Conservation (phyloP, 2,113 vertebrate genomes). For the Pipra filicauda region DNA sequence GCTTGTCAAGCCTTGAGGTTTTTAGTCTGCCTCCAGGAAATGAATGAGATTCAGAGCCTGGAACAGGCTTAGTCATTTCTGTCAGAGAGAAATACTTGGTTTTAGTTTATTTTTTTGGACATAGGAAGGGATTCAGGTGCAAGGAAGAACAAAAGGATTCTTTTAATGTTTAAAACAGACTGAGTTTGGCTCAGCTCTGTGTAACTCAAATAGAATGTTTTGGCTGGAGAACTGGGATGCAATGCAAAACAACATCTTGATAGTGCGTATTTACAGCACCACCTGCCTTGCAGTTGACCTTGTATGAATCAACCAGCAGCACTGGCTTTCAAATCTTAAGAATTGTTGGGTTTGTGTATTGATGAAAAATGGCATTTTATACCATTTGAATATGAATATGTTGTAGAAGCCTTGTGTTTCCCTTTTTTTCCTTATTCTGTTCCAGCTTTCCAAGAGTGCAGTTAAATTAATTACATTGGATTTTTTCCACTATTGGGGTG, state of each 20-base stretch:
- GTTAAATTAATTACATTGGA: not conserved
- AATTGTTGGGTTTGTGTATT: not conserved
- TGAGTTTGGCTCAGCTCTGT: not conserved
- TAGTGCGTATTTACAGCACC: not conserved
- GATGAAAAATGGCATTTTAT: not conserved
- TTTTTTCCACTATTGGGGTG: not conserved
- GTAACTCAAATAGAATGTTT: not conserved
- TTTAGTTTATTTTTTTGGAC: conserved; percentile 41
- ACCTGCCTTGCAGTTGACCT: not conserved
- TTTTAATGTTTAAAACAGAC: conserved; percentile 43
- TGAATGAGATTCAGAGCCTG: conserved; percentile 5
- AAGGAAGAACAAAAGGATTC: conserved; percentile 46
- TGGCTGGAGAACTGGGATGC: not conserved
- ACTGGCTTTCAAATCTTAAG: not conserved
- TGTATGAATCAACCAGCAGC: not conserved
- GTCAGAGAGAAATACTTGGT: conserved; percentile 37
- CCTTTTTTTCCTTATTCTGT: not conserved
- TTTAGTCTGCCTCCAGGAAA: conserved; percentile 47
- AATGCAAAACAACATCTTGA: not conserved
- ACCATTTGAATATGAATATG: not conserved
- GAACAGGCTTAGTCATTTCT: conserved; percentile 42
- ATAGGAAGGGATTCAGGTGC: conserved; percentile 45
- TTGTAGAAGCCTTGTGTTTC: not conserved
- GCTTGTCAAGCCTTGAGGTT: not conserved
- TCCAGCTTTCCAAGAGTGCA: not conserved